Evolutionary conservation across 92 coral and sea anemone species (phyloP).

Genomic region (Meandrina meandrites): DNA sequence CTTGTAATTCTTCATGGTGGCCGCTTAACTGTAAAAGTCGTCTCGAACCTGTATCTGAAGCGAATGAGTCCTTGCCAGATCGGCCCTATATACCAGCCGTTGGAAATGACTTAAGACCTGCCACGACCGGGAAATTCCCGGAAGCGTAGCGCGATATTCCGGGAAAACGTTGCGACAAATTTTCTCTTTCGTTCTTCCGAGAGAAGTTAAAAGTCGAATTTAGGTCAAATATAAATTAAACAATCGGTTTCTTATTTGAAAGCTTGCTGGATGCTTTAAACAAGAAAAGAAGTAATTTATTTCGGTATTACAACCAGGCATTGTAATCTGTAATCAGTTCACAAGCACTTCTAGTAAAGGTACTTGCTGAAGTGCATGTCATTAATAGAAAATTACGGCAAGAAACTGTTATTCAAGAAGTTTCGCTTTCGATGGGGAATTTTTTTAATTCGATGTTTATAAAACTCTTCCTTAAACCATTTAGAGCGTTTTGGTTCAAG

Average conservation of each 20-base stretch:
- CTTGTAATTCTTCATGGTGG: slow-evolving; percentile 56
- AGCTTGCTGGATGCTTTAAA: background rate
- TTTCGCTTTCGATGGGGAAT: background rate
- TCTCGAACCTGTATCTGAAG: no score
- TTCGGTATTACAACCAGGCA: background rate
- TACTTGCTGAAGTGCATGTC: background rate
- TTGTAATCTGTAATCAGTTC: background rate
- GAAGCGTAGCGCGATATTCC: background rate
- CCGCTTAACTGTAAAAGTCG: background rate
- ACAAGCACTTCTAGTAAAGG: background rate
- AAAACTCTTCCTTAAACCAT: background rate
- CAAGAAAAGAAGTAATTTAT: background rate
- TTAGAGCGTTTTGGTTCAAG: background rate
- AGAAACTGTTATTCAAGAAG: background rate
- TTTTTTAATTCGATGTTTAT: background rate
- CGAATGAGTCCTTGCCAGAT: background rate
- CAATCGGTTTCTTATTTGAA: background rate
- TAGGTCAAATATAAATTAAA: background rate
- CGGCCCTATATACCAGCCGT: background rate
- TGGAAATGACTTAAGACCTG: background rate
- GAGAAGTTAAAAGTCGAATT: background rate
- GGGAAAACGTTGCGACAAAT: background rate
- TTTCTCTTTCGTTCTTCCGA: background rate
- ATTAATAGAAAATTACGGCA: background rate
- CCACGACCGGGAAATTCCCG: slow-evolving; percentile 25